Conservation (phyloP, 1,140 invertebrate species). For the Pararge aegeria region DNA sequence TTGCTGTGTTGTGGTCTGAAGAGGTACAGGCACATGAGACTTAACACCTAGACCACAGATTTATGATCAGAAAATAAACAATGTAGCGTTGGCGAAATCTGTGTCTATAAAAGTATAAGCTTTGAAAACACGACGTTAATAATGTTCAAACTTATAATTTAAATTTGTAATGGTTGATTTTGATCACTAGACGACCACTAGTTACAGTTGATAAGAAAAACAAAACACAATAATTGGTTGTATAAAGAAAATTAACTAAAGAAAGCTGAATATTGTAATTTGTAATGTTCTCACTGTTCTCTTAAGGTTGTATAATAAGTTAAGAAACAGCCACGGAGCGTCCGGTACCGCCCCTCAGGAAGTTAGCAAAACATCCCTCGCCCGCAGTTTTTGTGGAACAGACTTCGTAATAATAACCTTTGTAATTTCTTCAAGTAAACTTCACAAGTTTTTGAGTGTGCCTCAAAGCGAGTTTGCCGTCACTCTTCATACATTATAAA, state of each 20-base stretch:
- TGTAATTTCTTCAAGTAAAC: conserved; percentile 49
- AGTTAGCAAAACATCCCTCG: conserved; percentile 43
- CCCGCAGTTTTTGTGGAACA: conserved; percentile 40
- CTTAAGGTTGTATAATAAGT: conserved; percentile 20
- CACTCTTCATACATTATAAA: conserved; percentile 40
- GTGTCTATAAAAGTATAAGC: too few relatives aligned
- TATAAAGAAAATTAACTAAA: conserved; percentile 21
- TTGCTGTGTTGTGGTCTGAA: too few relatives aligned
- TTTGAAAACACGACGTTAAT: too few relatives aligned
- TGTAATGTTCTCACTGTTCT: conserved; percentile 10
- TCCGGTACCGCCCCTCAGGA: conserved; percentile 35
- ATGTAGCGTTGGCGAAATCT: too few relatives aligned
- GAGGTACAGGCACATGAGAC: too few relatives aligned
- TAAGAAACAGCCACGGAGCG: conserved; percentile 16
- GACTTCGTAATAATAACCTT: conserved; percentile 53
- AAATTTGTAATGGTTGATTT: too few relatives aligned
- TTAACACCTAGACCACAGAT: too few relatives aligned
- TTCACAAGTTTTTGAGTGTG: conserved; percentile 42
- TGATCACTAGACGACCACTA: too few relatives aligned
- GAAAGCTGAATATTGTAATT: conserved; percentile 19
- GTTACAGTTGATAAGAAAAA: not conserved
- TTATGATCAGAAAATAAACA: too few relatives aligned
- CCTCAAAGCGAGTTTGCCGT: conserved; percentile 41
- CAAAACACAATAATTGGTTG: not conserved
- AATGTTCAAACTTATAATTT: too few relatives aligned